Percentiles rank a stretch among this genome's conserved stretches.
Evolutionary conservation across 1,140 invertebrate species (phyloP).

Genomic region (Neodiprion lecontei): DNA sequence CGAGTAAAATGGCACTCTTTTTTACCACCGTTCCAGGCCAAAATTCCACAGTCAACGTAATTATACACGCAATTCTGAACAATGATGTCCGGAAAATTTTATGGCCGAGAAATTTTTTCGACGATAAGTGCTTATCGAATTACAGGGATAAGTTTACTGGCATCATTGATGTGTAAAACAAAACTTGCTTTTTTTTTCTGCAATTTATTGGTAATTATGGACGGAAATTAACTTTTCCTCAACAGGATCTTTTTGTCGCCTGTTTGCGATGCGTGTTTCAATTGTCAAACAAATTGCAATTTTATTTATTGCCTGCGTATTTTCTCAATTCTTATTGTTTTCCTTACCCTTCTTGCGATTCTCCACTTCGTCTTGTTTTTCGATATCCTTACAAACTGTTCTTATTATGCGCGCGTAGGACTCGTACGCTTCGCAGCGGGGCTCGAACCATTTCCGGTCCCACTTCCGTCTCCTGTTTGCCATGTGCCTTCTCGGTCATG

Average conservation of each 20-base stretch:
- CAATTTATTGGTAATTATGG: neutral
- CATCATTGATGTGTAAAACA: no score
- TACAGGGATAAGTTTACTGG: no score
- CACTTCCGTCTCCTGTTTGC: conserved; percentile 15
- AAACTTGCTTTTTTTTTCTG: neutral
- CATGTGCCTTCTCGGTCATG: conserved; percentile 10
- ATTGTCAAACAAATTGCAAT: no score
- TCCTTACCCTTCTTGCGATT: neutral
- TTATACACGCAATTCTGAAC: no score
- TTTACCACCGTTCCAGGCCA: no score
- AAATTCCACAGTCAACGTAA: no score
- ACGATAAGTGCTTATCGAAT: no score
- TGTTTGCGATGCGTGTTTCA: neutral
- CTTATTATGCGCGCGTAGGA: neutral
- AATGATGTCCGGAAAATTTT: no score
- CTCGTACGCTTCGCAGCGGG: neutral
- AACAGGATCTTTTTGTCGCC: neutral
- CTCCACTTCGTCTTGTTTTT: neutral
- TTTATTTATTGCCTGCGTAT: no score
- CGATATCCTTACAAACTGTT: no score
- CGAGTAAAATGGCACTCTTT: no score
- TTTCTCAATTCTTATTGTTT: neutral
- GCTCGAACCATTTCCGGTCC: neutral
- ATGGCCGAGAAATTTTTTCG: no score
- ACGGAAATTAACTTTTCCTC: neutral